Percentiles rank a stretch among this genome's conserved stretches.
Conservation (phyloP, 53 echinoderm and acorn worm species). For the Actinopyga echinites region DNA sequence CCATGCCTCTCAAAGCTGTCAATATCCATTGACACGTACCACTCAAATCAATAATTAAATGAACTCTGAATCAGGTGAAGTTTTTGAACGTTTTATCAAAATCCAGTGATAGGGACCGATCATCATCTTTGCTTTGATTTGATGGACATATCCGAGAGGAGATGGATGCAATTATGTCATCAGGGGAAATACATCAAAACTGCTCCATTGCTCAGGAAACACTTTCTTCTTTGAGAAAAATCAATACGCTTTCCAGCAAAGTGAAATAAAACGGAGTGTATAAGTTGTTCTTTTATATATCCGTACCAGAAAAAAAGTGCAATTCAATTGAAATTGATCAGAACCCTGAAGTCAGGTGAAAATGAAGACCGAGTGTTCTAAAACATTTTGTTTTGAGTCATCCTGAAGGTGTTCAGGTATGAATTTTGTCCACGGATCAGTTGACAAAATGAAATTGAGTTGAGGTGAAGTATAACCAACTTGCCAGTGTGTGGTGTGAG, state of each 20-base stretch:
- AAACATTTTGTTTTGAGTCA: too few species aligned
- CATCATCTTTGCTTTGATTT: conserved; percentile 1
- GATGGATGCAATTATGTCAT: conserved; percentile 20
- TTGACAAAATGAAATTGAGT: too few species aligned
- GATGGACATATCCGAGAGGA: background rate
- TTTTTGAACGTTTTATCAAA: too few species aligned
- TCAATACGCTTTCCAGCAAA: background rate
- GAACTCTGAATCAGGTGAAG: too few species aligned
- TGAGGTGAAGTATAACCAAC: too few species aligned
- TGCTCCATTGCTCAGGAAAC: background rate
- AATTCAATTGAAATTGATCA: conserved; percentile 30
- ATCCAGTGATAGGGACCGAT: background rate
- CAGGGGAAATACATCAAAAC: background rate
- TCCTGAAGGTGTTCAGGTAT: too few species aligned
- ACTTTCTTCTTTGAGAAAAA: conserved; percentile 3
- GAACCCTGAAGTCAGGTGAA: background rate
- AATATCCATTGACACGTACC: background rate
- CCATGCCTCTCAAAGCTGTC: conserved; percentile 1
- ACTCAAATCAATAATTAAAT: too few species aligned
- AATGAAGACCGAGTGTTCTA: too few species aligned
- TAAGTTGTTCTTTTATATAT: background rate
- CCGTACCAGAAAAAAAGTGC: too few species aligned
- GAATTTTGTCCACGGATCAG: too few species aligned
- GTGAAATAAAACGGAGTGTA: background rate
- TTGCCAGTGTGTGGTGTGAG: too few species aligned